These are phyloP conservation scores for Shargacucullia verbasci DNA, from an alignment of 2,888 invertebrate species.

Conservation along the genomic window DNA sequence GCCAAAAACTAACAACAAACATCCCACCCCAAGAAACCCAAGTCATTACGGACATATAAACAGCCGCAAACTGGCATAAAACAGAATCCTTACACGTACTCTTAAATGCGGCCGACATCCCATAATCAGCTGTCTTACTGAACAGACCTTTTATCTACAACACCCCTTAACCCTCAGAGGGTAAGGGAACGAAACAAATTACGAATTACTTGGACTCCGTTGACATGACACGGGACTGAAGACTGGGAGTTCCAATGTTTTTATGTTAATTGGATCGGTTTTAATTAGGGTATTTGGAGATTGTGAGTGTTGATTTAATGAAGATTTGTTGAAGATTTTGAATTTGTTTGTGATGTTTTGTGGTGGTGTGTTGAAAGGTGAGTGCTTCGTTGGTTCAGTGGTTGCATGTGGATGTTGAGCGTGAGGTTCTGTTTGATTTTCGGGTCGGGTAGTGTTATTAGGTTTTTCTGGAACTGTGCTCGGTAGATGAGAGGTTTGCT, in stretches of 20 bases:
- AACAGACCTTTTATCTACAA: conserved; percentile 81
- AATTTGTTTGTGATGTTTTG: background rate
- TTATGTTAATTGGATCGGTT: conserved; percentile 9
- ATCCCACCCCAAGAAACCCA: conserved; percentile 9
- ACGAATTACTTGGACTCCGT: conserved; percentile 54
- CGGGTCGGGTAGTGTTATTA: no score
- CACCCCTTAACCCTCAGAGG: conserved; percentile 70
- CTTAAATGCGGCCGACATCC: conserved; percentile 75
- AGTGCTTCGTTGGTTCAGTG: no score
- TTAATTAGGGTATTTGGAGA: background rate
- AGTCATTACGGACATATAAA: conserved; percentile 54
- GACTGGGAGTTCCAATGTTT: conserved; percentile 27
- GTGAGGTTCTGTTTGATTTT: no score
- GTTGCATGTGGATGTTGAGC: no score
- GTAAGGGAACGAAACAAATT: conserved; percentile 66
- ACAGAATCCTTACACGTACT: conserved; percentile 57
- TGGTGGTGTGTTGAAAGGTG: no score
- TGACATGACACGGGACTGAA: conserved; percentile 16
- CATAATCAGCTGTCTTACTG: conserved; percentile 80
- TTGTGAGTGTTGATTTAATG: background rate
- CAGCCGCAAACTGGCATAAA: conserved; percentile 52
- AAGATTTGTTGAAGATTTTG: background rate
- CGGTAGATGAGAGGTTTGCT: no score
- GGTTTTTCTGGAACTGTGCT: no score
- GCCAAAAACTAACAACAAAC: conserved; percentile 30